Base-by-base conservation (phyloP, 2,888 invertebrate species). In the Orchesellides sinensis region DNA sequence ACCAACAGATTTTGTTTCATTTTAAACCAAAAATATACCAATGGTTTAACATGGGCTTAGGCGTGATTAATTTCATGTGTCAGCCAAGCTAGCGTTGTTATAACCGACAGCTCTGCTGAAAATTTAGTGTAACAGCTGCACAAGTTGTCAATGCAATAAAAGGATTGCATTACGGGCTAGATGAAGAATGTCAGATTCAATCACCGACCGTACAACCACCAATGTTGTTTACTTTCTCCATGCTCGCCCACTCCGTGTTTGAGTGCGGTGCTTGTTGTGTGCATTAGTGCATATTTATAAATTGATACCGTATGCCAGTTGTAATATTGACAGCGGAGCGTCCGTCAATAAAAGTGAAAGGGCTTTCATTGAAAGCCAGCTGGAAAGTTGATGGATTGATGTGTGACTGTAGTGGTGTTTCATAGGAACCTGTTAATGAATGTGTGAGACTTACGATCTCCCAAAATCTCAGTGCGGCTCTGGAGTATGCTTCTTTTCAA, bases 401-500 rank as follows among this genome's bases (percentile, higher is more conserved):
- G 68, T 47, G 32, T 68, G 68, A 68, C 56, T 59, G 66, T 66
- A 68, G 68, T 45, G 68, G 68, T 40, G 21, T 68, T 35, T 77
- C 54, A 47, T 68, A 78, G 65, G 83, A 83, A 84, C 80, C 77
- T 56, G 73, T 83, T 75, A 77, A 80, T 87, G 87, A 87, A 87
- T 88, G 88, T 88, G 88, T 88, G 88, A 88, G 85, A 87, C 88
- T 68, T 88, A 88, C 88, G 88, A 88, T 78, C 84, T 88, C 72
- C 87, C 87, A 52, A 88, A 88, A 80, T 87, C 87, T 66, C 88
- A 88, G 85, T 88, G 88, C 84, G 88, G 88, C 83, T 87, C 86
- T 17, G 87, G 85, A 70, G 86, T 84, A 59, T 88, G 88, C 78
- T 88, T 88, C 87, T 88, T 88, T 84, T 88, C 88, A 78, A 81